Conservation (phyloP, 2,113 vertebrate genomes). For the Argyrosomus japonicus region DNA sequence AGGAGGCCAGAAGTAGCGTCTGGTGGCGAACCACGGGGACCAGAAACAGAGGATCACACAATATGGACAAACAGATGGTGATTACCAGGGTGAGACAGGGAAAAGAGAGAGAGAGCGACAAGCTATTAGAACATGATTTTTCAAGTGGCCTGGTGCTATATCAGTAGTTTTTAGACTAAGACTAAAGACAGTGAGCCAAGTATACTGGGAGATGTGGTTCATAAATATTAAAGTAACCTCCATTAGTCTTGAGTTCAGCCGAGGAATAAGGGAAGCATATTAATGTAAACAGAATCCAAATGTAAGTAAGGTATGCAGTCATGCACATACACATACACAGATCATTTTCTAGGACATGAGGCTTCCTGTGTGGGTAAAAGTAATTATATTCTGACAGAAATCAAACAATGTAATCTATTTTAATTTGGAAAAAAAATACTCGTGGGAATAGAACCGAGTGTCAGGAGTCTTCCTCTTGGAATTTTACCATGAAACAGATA, state of each 20-base stretch:
- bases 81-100: conserved; percentile 64
- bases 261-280: conserved; percentile 17
- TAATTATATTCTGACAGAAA: conserved; percentile 62
- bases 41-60: conserved; percentile 74
- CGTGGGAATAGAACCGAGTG: conserved; percentile 14
- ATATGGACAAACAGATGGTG: conserved; percentile 85
- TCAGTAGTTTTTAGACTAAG: conserved; percentile 43
- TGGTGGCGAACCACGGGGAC: conserved; percentile 77
- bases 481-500: conserved; percentile 39
- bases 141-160: conserved; percentile 28
- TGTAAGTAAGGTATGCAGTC: conserved; percentile 3
- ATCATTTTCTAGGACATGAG: neutral
- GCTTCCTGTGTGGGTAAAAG: conserved; percentile 32
- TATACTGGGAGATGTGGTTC: conserved; percentile 26
- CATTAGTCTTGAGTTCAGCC: conserved; percentile 46
- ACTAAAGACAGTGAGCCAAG: conserved; percentile 15
- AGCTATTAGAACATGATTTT: conserved; percentile 49
- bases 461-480: conserved; percentile 26
- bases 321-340: neutral
- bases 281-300: conserved; percentile 56
- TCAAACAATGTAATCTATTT: conserved; percentile 50
- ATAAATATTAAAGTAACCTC: conserved; percentile 69
- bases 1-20: conserved; percentile 93
- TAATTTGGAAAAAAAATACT: conserved; percentile 32
- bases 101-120: conserved; percentile 40